Evolutionary conservation across 2,888 invertebrate species (phyloP).

Genomic region (Tetranychus truncatus): DNA sequence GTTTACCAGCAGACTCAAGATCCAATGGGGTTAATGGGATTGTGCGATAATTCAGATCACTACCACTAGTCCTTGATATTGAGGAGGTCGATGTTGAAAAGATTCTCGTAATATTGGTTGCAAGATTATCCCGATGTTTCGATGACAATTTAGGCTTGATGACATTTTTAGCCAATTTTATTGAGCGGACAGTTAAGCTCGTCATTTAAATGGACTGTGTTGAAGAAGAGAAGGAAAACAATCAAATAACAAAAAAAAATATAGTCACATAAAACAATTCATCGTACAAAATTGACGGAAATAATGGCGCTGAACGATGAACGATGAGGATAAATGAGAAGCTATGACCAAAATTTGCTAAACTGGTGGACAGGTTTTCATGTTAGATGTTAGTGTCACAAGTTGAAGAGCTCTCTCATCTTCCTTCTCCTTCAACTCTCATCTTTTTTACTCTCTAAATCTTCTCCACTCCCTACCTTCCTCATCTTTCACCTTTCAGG

Average conservation of each 20-base stretch:
- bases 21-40: background rate
- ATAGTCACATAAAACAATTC: background rate
- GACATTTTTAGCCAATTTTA: background rate
- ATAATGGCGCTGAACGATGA: background rate
- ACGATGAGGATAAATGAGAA: background rate
- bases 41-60: background rate
- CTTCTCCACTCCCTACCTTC: background rate
- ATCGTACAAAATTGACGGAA: background rate
- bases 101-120: background rate
- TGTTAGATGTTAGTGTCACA: background rate
- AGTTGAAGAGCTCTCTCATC: background rate
- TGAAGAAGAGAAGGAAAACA: background rate
- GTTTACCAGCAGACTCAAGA: conserved; percentile 5
- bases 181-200: background rate
- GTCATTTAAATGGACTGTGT: background rate
- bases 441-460: background rate
- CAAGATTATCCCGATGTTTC: background rate
- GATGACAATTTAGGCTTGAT: background rate
- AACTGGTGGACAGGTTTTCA: background rate
- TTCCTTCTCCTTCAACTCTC: background rate
- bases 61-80: background rate
- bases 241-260: background rate
- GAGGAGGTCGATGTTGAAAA: background rate
- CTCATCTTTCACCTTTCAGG: background rate
- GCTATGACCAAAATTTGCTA: background rate